Conservation (phyloP, 1,140 invertebrate species). For the Mamestra configurata region DNA sequence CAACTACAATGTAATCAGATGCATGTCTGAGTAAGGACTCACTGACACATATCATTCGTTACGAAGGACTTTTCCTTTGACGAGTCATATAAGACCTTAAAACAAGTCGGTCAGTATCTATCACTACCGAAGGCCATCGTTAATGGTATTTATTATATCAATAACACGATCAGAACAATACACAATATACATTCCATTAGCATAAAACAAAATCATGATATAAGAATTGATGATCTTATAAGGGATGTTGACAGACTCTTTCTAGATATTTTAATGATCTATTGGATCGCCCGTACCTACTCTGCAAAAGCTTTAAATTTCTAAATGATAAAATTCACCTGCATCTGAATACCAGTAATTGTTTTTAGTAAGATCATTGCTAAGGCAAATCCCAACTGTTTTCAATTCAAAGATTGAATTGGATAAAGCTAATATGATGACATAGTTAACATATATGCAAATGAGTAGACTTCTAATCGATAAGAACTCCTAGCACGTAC, state of each 20-base stretch:
- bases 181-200: not conserved
- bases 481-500: not conserved
- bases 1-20: not conserved
- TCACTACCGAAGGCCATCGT: not conserved
- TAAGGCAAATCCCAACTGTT: no score
- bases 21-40: not conserved
- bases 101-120: not conserved
- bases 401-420: no score
- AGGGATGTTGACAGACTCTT: not conserved
- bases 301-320: no score
- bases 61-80: constrained; percentile 31
- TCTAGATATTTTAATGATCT: no score
- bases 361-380: no score
- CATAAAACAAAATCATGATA: not conserved
- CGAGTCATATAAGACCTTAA: constrained; percentile 12
- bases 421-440: not conserved
- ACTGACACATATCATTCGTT: constrained; percentile 3
- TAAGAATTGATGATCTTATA: not conserved
- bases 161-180: not conserved
- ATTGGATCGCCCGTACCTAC: no score
- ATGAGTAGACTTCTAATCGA: not conserved
- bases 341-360: no score
- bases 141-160: not conserved
- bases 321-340: no score
- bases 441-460: not conserved